Conservation (phyloP, 2,797 vertebrate genomes). For the Rachycentron canadum region DNA sequence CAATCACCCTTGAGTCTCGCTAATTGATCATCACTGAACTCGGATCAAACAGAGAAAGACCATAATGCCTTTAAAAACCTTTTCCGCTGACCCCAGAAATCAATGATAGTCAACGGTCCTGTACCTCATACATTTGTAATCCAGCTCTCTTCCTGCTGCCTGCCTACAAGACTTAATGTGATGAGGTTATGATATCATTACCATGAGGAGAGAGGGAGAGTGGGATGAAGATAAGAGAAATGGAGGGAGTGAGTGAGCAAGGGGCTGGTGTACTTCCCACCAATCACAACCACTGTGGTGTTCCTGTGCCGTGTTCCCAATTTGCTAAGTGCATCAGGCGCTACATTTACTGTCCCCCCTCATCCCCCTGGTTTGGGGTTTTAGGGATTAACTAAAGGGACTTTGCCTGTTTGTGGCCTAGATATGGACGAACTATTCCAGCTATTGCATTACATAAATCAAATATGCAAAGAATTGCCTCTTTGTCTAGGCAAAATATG, state of each 20-base stretch:
- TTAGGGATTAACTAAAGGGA: not conserved
- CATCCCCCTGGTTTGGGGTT: constrained; percentile 10
- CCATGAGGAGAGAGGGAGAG: not conserved
- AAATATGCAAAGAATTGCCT: constrained; percentile 42
- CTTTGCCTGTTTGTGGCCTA: constrained; percentile 34
- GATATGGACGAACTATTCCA: constrained; percentile 41
- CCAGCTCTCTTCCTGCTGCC: constrained; percentile 23
- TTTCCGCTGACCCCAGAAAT: constrained; percentile 17
- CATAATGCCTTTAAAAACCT: constrained; percentile 4
- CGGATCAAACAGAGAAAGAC: constrained; percentile 6
- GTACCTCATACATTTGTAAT: constrained; percentile 53
- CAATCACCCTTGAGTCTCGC: constrained; percentile 8
- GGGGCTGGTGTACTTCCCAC: constrained; percentile 5
- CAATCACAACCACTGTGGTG: constrained; percentile 4
- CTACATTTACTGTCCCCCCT: constrained; percentile 38
- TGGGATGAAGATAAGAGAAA: not conserved
- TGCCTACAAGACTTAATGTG: constrained; percentile 13
- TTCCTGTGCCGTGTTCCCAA: constrained; percentile 58
- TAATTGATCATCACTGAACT: constrained; percentile 13
- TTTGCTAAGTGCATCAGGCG: constrained; percentile 71
- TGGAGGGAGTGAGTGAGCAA: not conserved
- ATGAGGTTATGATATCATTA: constrained; percentile 51
- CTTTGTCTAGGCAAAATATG: constrained; percentile 19
- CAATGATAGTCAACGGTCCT: constrained; percentile 4
- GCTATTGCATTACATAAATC: constrained; percentile 53